Conservation (phyloP, 37 sponge, comb jelly and placozoan species). For the Halisarca cf. caerulea region DNA sequence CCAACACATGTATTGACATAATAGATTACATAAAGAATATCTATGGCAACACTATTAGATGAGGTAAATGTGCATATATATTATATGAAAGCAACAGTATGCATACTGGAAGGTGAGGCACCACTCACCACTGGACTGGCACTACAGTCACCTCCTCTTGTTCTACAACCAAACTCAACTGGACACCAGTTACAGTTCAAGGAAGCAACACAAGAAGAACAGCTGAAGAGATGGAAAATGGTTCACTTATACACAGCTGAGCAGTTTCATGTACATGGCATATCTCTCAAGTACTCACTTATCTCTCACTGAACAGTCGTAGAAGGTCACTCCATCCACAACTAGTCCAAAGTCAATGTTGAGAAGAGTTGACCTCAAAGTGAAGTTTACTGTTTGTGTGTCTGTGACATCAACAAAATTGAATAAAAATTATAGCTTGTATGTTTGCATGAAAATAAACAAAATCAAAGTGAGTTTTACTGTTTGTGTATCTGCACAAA, state of each 20-base stretch:
- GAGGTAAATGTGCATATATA: too few species aligned
- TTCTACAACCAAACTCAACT: neutral
- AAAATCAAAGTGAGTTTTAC: too few species aligned
- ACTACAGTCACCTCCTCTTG: neutral
- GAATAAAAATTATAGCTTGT: too few species aligned
- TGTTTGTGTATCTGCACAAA: too few species aligned
- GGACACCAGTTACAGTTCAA: neutral
- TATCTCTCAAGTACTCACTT: neutral
- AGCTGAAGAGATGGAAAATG: neutral
- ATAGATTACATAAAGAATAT: too few species aligned
- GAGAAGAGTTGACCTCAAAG: neutral
- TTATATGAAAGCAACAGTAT: too few species aligned
- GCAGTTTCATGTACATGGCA: neutral
- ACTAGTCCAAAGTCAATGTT: slow-evolving; percentile 20
- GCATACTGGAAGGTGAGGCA: too few species aligned
- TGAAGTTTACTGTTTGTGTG: neutral
- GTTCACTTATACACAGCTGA: neutral
- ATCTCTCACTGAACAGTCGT: neutral
- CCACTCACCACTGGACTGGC: too few species aligned
- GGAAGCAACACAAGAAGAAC: neutral
- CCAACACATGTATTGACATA: too few species aligned
- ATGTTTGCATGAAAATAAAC: too few species aligned
- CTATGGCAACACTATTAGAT: too few species aligned
- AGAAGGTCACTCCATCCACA: neutral
- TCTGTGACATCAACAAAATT: neutral